Conservation (phyloP, 2,113 vertebrate genomes). For the Atractosteus spatula region DNA sequence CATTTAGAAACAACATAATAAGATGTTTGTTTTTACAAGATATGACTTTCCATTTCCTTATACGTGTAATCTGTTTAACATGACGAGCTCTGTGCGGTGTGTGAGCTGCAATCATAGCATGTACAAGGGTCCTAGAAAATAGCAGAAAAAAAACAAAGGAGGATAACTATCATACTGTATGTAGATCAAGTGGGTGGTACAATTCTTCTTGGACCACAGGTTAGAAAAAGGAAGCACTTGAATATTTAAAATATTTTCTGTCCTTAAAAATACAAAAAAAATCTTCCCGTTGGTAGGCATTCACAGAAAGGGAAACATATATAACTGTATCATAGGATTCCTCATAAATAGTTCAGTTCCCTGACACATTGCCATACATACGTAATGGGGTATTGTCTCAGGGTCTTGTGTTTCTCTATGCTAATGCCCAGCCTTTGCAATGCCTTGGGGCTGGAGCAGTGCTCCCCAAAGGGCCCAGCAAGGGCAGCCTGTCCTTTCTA, state of each 20-base stretch:
- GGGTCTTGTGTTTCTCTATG: slow-evolving; percentile 58
- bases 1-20: slow-evolving; percentile 72
- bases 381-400: slow-evolving; percentile 69
- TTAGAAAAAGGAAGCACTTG: slow-evolving; percentile 25
- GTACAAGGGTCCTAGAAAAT: slow-evolving; percentile 55
- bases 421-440: slow-evolving; percentile 66
- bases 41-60: slow-evolving; percentile 49
- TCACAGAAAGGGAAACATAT: slow-evolving; percentile 47
- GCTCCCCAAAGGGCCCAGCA: slow-evolving; percentile 63
- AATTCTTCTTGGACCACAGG: slow-evolving; percentile 59
- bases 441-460: slow-evolving; percentile 60
- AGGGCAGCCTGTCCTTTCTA: slow-evolving; percentile 57
- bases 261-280: slow-evolving; percentile 34
- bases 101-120: slow-evolving; percentile 22
- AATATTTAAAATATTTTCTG: slow-evolving; percentile 20
- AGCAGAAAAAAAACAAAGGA: slow-evolving; percentile 60
- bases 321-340: slow-evolving; percentile 70
- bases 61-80: slow-evolving; percentile 46
- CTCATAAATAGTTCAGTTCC: slow-evolving; percentile 37
- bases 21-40: slow-evolving; percentile 11
- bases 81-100: slow-evolving; percentile 49
- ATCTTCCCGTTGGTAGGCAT: slow-evolving; percentile 42
- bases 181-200: slow-evolving; percentile 59
- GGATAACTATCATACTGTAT: slow-evolving; percentile 57
- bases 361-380: slow-evolving; percentile 60